These are phyloP conservation scores for Strigops habroptila DNA, from an alignment of 2,113 vertebrate species.

Conservation along the genomic window DNA sequence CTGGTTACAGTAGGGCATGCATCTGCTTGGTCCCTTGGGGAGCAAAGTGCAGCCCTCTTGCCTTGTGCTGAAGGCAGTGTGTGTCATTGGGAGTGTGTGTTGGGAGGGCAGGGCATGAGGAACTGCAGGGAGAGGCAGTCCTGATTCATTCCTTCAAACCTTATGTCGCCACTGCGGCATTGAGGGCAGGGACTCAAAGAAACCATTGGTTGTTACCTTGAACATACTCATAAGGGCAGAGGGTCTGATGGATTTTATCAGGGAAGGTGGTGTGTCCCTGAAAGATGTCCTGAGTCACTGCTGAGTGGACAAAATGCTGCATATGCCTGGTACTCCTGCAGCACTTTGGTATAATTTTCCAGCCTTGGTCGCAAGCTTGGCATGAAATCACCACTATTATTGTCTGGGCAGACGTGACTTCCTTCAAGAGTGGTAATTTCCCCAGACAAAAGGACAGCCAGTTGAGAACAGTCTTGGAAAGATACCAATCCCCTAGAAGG, in stretches of 20 bases:
- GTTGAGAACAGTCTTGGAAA: background rate
- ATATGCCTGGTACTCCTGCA: background rate
- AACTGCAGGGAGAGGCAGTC: background rate
- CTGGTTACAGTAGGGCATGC: background rate
- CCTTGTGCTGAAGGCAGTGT: background rate
- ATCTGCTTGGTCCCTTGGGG: accelerated
- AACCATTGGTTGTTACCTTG: accelerated
- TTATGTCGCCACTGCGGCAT: accelerated
- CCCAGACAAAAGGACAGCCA: background rate
- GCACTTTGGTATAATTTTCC: background rate
- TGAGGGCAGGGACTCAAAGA: background rate
- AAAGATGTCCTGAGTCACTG: background rate
- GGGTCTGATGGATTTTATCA: background rate
- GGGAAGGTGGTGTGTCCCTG: background rate
- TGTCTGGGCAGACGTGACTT: background rate
- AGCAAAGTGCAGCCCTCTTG: background rate
- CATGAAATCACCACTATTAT: background rate
- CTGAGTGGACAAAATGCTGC: background rate
- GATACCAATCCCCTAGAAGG: background rate
- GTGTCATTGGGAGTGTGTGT: accelerated
- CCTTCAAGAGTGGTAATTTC: background rate
- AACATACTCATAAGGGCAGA: background rate
- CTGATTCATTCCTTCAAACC: background rate
- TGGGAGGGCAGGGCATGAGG: background rate
- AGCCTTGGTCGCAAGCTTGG: background rate